phyloP scores from a whole-genome alignment of 2,888 invertebrate genomes.

The Eueremaeus valkanovi region DNA sequence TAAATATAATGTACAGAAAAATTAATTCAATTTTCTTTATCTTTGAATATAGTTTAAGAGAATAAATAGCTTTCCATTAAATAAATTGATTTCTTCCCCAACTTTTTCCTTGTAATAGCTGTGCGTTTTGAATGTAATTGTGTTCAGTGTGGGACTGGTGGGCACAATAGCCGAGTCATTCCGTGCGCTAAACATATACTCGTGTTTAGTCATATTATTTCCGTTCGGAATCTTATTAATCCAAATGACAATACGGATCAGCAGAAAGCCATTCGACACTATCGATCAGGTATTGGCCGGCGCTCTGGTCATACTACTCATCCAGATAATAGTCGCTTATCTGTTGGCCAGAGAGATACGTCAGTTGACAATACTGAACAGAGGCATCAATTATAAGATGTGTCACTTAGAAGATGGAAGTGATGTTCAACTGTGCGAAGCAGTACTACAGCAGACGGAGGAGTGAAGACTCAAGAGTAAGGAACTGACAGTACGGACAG shows the following conservation, averaged over 20 bases:
- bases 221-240: slow-evolving; percentile 25
- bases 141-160: slow-evolving; percentile 39
- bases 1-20: no score
- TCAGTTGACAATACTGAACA: not conserved
- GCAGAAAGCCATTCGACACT: slow-evolving; percentile 16
- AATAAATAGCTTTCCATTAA: no score
- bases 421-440: slow-evolving; percentile 22
- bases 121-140: slow-evolving; percentile 35
- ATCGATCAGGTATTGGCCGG: slow-evolving; percentile 23
- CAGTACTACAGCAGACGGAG: not conserved
- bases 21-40: no score
- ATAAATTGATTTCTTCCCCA: no score
- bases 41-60: no score
- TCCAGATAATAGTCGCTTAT: slow-evolving; percentile 38
- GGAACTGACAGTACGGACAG: not conserved
- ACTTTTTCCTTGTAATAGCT: no score
- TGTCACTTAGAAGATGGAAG: slow-evolving; percentile 26
- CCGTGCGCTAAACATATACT: slow-evolving; percentile 36
- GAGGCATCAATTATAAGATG: slow-evolving; percentile 20
- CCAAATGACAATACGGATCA: slow-evolving; percentile 27
- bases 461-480: not conserved
- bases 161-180: slow-evolving; percentile 40
- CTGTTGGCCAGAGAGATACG: slow-evolving; percentile 37
- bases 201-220: slow-evolving; percentile 39
- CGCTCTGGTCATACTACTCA: slow-evolving; percentile 27